Conservation (phyloP, 2,113 vertebrate genomes). For the Promerops cafer region DNA sequence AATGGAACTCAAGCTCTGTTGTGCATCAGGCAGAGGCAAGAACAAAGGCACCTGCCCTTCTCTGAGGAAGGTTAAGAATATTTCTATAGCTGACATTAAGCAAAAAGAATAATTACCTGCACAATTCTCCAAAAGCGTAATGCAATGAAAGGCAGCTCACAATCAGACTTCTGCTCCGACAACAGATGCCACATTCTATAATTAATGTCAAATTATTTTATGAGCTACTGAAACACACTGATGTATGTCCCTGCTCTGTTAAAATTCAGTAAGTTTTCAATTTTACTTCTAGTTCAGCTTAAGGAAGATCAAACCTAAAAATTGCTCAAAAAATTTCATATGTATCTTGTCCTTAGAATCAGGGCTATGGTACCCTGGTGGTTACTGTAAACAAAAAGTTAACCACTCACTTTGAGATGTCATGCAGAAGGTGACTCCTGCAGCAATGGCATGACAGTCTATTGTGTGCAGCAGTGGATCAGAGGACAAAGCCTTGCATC, state of each 20-base stretch:
- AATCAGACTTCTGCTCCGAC: background rate
- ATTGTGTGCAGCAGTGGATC: background rate
- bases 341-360: background rate
- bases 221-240: background rate
- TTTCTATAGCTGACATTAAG: background rate
- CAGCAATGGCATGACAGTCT: background rate
- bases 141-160: background rate
- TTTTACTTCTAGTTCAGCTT: background rate
- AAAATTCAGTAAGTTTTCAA: background rate
- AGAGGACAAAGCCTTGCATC: background rate
- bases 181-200: background rate
- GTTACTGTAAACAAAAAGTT: background rate
- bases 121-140: background rate
- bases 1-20: background rate
- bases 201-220: background rate
- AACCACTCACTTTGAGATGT: background rate
- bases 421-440: background rate
- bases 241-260: background rate
- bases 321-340: background rate
- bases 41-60: background rate
- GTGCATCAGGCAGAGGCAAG: background rate
- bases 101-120: background rate
- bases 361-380: background rate
- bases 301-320: background rate
- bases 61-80: background rate